Evolutionary conservation across 2,113 vertebrate genomes (phyloP).

Genomic region (Myrmecophaga tridactyla): DNA sequence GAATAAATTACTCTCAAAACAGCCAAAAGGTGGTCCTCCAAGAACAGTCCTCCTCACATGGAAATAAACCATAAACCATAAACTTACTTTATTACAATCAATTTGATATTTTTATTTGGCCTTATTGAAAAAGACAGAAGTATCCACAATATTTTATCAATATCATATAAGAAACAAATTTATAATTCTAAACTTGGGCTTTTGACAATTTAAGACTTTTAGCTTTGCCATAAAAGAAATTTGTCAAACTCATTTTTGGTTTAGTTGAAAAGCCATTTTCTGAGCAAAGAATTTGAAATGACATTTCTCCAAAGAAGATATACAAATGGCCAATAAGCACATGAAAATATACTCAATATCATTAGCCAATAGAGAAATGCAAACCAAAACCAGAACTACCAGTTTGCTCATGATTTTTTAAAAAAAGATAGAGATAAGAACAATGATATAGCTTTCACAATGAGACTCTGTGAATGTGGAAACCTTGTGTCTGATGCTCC

Average conservation of each 20-base stretch:
- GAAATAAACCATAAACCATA: neutral
- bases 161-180: neutral
- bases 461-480: too few relatives aligned
- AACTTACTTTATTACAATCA: neutral
- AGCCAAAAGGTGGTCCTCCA: neutral
- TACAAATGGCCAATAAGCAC: neutral
- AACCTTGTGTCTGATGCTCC: too few relatives aligned
- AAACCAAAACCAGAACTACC: neutral
- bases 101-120: neutral
- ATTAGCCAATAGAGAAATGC: neutral
- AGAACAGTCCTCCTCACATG: neutral
- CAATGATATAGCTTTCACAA: too few relatives aligned
- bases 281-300: neutral
- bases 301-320: neutral
- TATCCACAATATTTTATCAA: neutral
- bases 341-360: neutral
- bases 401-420: neutral
- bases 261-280: neutral
- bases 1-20: neutral
- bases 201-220: neutral
- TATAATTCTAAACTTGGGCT: constrained; percentile 12
- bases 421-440: too few relatives aligned
- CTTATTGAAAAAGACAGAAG: neutral
- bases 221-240: neutral
- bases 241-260: neutral